Evolutionary conservation across 1,140 invertebrate species (phyloP), one percentile per base, ranked within the genome.

Genomic region (Homalodisca vitripennis): DNA sequence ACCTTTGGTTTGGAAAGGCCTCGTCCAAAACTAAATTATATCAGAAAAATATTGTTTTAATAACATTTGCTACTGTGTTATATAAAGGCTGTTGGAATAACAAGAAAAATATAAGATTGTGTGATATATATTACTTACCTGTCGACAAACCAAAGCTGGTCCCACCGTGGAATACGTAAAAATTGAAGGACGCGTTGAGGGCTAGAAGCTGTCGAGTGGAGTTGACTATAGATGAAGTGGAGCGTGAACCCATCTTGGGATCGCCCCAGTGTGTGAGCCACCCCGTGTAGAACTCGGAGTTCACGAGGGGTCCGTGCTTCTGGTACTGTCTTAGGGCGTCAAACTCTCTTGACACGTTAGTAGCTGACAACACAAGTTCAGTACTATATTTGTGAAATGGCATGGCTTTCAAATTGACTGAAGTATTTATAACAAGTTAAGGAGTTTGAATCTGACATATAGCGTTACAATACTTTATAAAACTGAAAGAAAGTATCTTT

Each of bases 221-320:
- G 70, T 80, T 78, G 0, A 84, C 81, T 24, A 92, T 84, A 1
- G 71, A 70, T 0, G 77, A 71, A 0, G 85, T 80, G 26, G 3
- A 3, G 34, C 79, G 75, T 0, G 86, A 82, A 29, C 78, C 81
- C 63, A 87, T 83, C 71, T 91, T 85, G 1, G 79, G 73, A 74
- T 89, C 85, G 53, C 88, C 88, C 94, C 94, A 97, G 76, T 94
- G 89, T 29, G 93, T 91, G n/a, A 97, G 77, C 89, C 89, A 91
- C 24, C 93, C 94, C 0, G 92, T 87, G 82, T 97, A 97, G 78
- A 87, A 97, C 79, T 97, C 94, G 0, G 92, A 94, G 79, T 97
- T 96, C 6, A 97, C 92, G 31, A 94, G 74, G 0, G 92, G 92
- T 1, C 92, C 87, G 73, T 80, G 70, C 12, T 70, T 69, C 51